Conservation (phyloP, 1,140 invertebrate genomes). For the Parasteatoda tepidariorum region DNA sequence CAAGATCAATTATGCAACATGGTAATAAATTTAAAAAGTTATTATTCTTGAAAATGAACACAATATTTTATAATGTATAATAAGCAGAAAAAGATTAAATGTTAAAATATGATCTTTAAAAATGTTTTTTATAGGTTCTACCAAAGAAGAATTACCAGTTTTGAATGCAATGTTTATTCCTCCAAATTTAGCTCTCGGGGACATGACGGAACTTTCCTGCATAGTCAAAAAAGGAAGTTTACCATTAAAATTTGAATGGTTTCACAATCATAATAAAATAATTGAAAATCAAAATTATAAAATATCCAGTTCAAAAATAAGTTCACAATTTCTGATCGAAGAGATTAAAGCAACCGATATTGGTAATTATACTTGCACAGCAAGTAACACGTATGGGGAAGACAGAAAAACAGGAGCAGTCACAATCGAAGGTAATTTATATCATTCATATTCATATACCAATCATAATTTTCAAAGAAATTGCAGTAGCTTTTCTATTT, state of each 20-base stretch:
- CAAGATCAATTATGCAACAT: too few relatives aligned
- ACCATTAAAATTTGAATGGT: slow-evolving; percentile 24
- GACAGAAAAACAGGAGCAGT: background rate
- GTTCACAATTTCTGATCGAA: slow-evolving; percentile 20
- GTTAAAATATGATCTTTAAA: background rate
- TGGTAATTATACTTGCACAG: slow-evolving; percentile 34
- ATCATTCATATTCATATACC: too few relatives aligned
- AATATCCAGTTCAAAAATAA: background rate
- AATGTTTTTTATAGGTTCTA: background rate
- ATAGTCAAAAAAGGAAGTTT: slow-evolving; percentile 36
- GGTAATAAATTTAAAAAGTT: background rate
- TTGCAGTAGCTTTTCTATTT: too few relatives aligned
- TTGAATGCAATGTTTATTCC: slow-evolving; percentile 24
- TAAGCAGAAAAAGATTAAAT: background rate
- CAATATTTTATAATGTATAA: background rate
- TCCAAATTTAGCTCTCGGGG: slow-evolving; percentile 22
- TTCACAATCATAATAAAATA: slow-evolving; percentile 2
- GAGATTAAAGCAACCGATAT: background rate
- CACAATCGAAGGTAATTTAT: slow-evolving; percentile 14
- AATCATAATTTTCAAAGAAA: too few relatives aligned
- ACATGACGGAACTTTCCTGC: slow-evolving; percentile 9
- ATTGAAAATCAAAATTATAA: slow-evolving; percentile 4
- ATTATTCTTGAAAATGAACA: background rate
- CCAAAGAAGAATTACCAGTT: background rate
- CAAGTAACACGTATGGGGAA: background rate